Base-by-base conservation (phyloP, 2,888 invertebrate genomes). In the Spodoptera exigua region DNA sequence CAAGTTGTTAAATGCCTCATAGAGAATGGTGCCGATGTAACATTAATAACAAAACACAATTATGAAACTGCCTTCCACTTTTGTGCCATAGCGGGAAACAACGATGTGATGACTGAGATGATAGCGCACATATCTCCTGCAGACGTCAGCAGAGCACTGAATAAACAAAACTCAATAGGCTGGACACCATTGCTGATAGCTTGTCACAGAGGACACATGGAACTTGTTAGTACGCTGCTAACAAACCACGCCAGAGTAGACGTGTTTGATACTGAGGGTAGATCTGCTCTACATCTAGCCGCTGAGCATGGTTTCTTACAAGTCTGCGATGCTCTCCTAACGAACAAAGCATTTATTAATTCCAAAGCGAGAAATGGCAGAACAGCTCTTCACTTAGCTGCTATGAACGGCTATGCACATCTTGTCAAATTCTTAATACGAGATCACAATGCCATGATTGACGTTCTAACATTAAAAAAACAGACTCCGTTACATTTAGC, bases 151-250 rank as follows among this genome's bases (percentile, higher is more conserved):
- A 97, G 97, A 87, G 98, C 99, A 0, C 95, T 99, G 78, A 99
- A 99, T 88, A 96, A 97, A 81, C 99, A 99, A 87, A 98, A 98
- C 58, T 97, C 97, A 60, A 97, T 98, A 69, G 97, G 99, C 9
- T 99, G 99, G 99, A 99, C 99, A 0, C 99, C 99, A 12, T 94
- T 99, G 72, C 94, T 99, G 51, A 99, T 99, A 78, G 99, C 99
- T 16, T 98, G 99, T 82, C 97, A 99, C 85, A 96, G 98, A 85
- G 99, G 99, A 4, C 99, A 99, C 88, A 97, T 98, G 95, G 98
- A 98, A 84, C 96, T 99, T 76, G 98, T 99, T 40, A 97, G 95
- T 82, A 98, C 97, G 64, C 95, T 99, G 57, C 95, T 99, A 61
- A 95, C 97, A 37, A 98, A 99, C 90, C 99, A 99, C 88, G 99